A percentile compares a stretch with the other conserved stretches of the same genome.
Evolutionary conservation across 2,888 invertebrate species (phyloP).

Genomic region (Troilus luridus): DNA sequence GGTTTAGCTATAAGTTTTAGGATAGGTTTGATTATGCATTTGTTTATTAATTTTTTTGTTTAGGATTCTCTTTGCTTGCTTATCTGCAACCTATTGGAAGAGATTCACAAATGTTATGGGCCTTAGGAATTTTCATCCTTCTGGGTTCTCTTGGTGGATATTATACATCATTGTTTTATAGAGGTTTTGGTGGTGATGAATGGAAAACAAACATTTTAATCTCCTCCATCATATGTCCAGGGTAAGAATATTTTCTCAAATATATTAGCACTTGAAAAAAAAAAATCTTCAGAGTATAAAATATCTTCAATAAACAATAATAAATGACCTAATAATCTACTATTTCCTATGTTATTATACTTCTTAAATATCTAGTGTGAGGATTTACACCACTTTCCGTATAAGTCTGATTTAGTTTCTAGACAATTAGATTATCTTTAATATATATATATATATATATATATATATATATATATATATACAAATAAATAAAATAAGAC

Average conservation of each 20-base stretch:
- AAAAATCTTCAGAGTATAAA: no score
- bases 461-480: no score
- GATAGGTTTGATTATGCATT: not conserved
- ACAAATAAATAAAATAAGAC: no score
- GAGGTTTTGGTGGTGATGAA: not conserved
- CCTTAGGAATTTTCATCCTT: not conserved
- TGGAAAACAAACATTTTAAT: not conserved
- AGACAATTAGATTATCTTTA: no score
- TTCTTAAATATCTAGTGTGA: no score
- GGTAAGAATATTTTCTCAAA: not conserved
- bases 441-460: no score
- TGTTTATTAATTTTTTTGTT: not conserved
- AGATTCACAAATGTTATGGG: slow-evolving; percentile 9
- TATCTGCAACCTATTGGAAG: not conserved
- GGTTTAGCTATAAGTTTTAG: not conserved
- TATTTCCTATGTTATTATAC: no score
- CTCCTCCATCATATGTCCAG: not conserved
- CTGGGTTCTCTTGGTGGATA: not conserved
- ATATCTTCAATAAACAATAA: no score
- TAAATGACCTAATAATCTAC: no score
- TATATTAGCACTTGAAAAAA: not conserved
- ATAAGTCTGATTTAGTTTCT: no score
- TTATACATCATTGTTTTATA: not conserved
- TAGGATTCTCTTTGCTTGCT: not conserved
- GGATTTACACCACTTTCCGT: no score